Conservation (phyloP, 2,888 invertebrate species). For the Nomada fucata region DNA sequence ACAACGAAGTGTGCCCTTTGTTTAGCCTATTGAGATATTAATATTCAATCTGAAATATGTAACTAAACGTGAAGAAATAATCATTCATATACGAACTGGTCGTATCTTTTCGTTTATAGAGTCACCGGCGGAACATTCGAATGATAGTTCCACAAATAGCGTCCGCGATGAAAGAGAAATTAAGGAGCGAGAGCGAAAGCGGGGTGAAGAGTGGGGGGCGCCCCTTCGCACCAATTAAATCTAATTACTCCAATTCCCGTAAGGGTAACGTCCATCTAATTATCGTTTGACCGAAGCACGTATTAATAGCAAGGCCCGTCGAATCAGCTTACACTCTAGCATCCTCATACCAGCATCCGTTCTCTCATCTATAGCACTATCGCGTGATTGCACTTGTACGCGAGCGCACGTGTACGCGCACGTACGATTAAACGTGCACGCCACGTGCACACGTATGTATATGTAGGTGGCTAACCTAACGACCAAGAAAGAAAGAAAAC, state of each 20-base stretch:
- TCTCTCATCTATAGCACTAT: background rate
- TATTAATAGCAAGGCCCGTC: constrained; percentile 77
- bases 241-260: constrained; percentile 81
- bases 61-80: no score
- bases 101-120: constrained; percentile 19
- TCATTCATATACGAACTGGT: no score
- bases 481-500: constrained; percentile 48
- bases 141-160: constrained; percentile 52
- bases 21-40: no score
- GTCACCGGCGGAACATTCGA: constrained; percentile 27
- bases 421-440: constrained; percentile 4
- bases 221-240: constrained; percentile 79
- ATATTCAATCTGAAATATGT: no score
- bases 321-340: constrained; percentile 22
- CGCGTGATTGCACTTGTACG: constrained; percentile 8
- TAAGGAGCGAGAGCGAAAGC: background rate
- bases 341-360: constrained; percentile 1
- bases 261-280: constrained; percentile 82
- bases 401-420: constrained; percentile 17
- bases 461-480: constrained; percentile 11
- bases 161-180: constrained; percentile 36
- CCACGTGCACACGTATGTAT: constrained; percentile 14
- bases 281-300: constrained; percentile 79
- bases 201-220: constrained; percentile 19
- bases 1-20: no score